These are phyloP conservation scores for Atherinosoma microstoma DNA, from an alignment of 2,797 vertebrate genomes.

Conservation along the genomic window DNA sequence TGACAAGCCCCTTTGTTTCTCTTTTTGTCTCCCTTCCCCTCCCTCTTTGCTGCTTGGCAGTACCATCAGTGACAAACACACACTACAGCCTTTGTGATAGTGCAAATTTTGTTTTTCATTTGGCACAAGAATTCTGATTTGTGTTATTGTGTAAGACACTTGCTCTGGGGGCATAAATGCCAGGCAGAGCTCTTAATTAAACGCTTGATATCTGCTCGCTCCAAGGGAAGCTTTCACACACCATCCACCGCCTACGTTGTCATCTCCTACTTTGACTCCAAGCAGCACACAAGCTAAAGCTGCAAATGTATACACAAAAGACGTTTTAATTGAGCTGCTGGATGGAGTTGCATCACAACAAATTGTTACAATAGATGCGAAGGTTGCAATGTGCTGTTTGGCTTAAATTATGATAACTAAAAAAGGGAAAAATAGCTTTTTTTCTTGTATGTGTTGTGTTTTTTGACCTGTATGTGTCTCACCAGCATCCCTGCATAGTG, in stretches of 20 bases:
- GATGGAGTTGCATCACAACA: background rate
- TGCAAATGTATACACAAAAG: slow-evolving; percentile 6
- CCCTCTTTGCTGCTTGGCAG: slow-evolving; percentile 17
- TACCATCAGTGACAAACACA: slow-evolving; percentile 51
- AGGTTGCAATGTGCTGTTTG: background rate
- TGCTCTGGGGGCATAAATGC: slow-evolving; percentile 39
- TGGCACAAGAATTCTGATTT: slow-evolving; percentile 53
- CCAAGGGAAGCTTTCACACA: slow-evolving; percentile 43
- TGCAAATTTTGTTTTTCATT: slow-evolving; percentile 48
- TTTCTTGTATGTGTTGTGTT: background rate
- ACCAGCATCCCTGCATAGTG: slow-evolving; percentile 7
- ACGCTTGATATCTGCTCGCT: slow-evolving; percentile 54
- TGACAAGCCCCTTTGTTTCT: slow-evolving; percentile 57
- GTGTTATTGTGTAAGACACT: slow-evolving; percentile 36
- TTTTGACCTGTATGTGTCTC: slow-evolving; percentile 21
- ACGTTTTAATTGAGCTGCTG: slow-evolving; percentile 6
- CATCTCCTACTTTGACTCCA: slow-evolving; percentile 14
- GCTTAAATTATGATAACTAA: slow-evolving; percentile 6
- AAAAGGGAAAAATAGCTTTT: background rate
- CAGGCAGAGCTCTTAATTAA: slow-evolving; percentile 52
- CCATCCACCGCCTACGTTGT: slow-evolving; percentile 38
- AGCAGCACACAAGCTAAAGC: slow-evolving; percentile 15
- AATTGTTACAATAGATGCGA: background rate
- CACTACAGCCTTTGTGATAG: slow-evolving; percentile 57
- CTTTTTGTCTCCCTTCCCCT: slow-evolving; percentile 4